Conservation (phyloP, 1,140 invertebrate genomes). For the Thaumetopoea pityocampa region DNA sequence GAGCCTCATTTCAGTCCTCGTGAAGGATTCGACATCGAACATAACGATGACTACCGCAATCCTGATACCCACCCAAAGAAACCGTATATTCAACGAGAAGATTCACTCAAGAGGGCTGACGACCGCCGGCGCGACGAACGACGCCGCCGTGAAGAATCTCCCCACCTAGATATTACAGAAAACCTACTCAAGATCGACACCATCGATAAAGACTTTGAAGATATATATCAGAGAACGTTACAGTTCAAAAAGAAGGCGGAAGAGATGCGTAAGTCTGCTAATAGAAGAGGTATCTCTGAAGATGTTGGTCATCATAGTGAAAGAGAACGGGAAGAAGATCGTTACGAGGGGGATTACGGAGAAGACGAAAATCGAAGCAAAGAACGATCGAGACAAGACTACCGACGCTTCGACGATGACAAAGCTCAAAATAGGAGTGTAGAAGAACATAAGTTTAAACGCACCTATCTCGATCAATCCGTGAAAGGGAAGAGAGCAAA, state of each 20-base stretch:
- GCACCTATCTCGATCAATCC: neutral
- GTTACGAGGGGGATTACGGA: conserved; percentile 1
- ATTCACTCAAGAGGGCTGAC: too few relatives aligned
- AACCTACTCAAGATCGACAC: conserved; percentile 20
- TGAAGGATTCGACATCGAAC: conserved; percentile 12
- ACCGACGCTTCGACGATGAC: conserved; percentile 1
- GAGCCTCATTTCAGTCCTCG: conserved; percentile 20
- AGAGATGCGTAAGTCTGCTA: conserved; percentile 32
- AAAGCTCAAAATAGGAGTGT: neutral
- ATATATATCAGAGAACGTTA: conserved; percentile 51
- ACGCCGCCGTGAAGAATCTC: conserved; percentile 21
- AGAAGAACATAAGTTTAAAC: conserved; percentile 3
- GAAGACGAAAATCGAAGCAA: conserved; percentile 1
- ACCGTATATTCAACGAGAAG: too few relatives aligned
- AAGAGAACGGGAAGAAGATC: conserved; percentile 3
- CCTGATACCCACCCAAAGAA: too few relatives aligned
- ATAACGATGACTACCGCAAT: conserved; percentile 24
- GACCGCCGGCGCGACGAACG: conserved; percentile 8
- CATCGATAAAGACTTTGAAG: conserved; percentile 51
- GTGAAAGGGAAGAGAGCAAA: conserved; percentile 40
- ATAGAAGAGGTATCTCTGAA: conserved; percentile 20
- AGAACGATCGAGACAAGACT: conserved; percentile 5
- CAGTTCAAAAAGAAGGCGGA: conserved; percentile 53
- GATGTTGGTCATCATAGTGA: conserved; percentile 6
- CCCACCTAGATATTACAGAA: conserved; percentile 26